Percentiles rank a stretch among this genome's conserved stretches.
phyloP scores from a whole-genome alignment of 2,888 invertebrate species.

The Agriopis leucophaearia region DNA sequence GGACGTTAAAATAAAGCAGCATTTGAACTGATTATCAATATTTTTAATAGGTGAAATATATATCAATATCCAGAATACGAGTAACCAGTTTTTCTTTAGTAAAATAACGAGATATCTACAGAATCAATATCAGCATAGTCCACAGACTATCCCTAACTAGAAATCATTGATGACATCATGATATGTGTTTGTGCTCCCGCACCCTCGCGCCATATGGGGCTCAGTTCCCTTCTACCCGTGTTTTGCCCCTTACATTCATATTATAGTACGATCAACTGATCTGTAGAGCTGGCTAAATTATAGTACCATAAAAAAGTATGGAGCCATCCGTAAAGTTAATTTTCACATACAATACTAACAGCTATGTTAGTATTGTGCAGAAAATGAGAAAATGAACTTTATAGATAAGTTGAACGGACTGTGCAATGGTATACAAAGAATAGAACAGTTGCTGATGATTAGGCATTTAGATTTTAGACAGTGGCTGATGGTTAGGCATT shows the following conservation, averaged over 20 bases:
- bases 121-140: conserved; percentile 10
- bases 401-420: background rate
- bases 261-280: background rate
- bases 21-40: too few relatives aligned
- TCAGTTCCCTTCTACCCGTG: conserved; percentile 35
- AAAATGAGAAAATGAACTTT: background rate
- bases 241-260: conserved; percentile 15
- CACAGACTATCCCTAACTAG: conserved; percentile 18
- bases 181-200: conserved; percentile 31
- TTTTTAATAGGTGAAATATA: too few relatives aligned
- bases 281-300: background rate
- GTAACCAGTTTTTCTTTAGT: too few relatives aligned
- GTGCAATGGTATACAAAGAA: conserved; percentile 5
- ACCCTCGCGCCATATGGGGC: conserved; percentile 53
- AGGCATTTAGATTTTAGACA: background rate
- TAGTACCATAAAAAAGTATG: background rate
- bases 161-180: conserved; percentile 27
- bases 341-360: too few relatives aligned
- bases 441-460: conserved; percentile 17
- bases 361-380: too few relatives aligned
- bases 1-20: too few relatives aligned
- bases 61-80: too few relatives aligned
- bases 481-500: too few relatives aligned
- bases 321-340: background rate
- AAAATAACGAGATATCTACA: conserved; percentile 2